These are phyloP conservation scores for Apostichopus japonicus DNA, from an alignment of 35 echinoderm and acorn worm genomes.

Conservation along the genomic window DNA sequence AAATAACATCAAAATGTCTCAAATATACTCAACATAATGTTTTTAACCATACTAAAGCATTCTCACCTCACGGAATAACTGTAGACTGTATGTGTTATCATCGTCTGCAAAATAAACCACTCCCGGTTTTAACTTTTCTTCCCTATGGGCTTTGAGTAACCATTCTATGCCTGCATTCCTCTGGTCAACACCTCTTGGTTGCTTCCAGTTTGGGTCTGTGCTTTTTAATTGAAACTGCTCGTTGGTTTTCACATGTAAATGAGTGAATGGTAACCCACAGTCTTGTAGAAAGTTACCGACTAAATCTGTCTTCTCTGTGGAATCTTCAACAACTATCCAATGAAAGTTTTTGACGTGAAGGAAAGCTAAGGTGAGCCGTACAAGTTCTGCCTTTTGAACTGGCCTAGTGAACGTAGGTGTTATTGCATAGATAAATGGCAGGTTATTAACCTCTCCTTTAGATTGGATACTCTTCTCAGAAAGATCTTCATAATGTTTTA, in stretches of 20 bases:
- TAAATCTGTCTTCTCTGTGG: constrained; percentile 63
- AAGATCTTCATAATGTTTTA: not conserved
- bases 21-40: not conserved
- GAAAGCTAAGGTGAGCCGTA: constrained; percentile 74
- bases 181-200: constrained; percentile 93
- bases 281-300: constrained; percentile 78
- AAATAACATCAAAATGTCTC: no score
- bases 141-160: constrained; percentile 59
- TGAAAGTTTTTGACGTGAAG: constrained; percentile 85
- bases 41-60: not conserved
- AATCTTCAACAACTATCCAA: constrained; percentile 94
- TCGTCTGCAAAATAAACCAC: constrained; percentile 98
- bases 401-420: constrained; percentile 92
- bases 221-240: constrained; percentile 71
- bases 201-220: constrained; percentile 84
- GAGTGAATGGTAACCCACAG: constrained; percentile 81
- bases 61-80: constrained; percentile 90
- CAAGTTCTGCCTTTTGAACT: constrained; percentile 98
- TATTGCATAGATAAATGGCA: constrained; percentile 81
- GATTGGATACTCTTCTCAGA: not conserved
- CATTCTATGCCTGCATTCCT: constrained; percentile 89
- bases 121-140: constrained; percentile 52
- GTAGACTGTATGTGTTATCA: constrained; percentile 94
- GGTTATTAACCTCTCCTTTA: not conserved
- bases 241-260: constrained; percentile 80